Conservation (phyloP, 1,140 invertebrate genomes). For the Brachionus rubens region DNA sequence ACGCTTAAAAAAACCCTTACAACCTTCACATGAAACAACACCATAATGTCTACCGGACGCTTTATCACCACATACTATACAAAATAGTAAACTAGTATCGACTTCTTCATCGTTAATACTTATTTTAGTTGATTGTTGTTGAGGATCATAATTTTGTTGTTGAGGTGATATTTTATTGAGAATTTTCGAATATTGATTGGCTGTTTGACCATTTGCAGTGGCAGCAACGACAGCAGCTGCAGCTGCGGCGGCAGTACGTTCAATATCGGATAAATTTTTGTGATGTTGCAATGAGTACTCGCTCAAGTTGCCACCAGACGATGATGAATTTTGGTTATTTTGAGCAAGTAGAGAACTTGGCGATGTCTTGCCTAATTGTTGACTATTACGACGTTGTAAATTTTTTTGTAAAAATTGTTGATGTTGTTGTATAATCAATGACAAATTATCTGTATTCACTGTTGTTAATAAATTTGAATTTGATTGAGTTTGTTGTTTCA, state of each 20-base stretch:
- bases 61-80: constrained; percentile 95
- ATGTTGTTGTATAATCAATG: constrained; percentile 8
- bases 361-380: background rate
- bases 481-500: constrained; percentile 6
- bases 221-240: constrained; percentile 16
- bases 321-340: background rate
- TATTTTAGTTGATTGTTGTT: background rate
- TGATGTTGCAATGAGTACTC: constrained; percentile 10
- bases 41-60: constrained; percentile 98
- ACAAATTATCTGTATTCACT: constrained; percentile 14
- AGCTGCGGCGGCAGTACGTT: background rate
- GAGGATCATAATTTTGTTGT: background rate
- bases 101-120: constrained; percentile 36
- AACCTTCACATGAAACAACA: constrained; percentile 89
- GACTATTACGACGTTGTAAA: constrained; percentile 20
- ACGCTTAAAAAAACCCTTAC: constrained; percentile 75
- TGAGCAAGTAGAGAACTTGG: background rate
- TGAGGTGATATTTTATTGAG: constrained; percentile 14
- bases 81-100: constrained; percentile 66
- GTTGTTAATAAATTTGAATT: constrained; percentile 6
- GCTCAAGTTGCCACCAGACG: background rate
- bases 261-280: constrained; percentile 18
- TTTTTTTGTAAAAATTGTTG: constrained; percentile 38
- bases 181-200: background rate
- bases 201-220: background rate